Evolutionary conservation across 1,140 invertebrate species (phyloP), one percentile per base, ranked within the genome.

Genomic region (Belonocnema kinseyi): DNA sequence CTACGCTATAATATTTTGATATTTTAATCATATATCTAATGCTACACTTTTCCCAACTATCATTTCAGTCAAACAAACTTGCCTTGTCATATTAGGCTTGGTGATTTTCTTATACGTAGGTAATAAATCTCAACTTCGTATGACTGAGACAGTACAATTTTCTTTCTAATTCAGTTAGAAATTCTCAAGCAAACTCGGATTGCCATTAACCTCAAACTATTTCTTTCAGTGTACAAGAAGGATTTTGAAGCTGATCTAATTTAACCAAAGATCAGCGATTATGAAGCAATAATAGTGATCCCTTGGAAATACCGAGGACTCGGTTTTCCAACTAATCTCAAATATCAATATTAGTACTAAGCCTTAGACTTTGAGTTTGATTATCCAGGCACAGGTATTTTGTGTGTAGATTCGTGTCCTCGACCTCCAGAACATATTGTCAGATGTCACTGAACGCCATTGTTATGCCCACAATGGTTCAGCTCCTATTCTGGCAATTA

Each of bases 311-410:
- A 61, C 58, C 26, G 58, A 11, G 26, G 58, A 26, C 58, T 26
- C 40, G 58, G 21, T 61, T 61, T 61, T 80, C 75, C 51, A 51
- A 56, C 76, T 83, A 85, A 85, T 83, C 83, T 85, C 72, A 26
- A 81, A 74, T 76, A 84, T 83, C 84, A 84, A 84, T 85, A 83
- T 84, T 83, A 81, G 78, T 77, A 26, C 54, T 79, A 74, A 83
- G 78, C 83, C 72, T 80, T 78, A 82, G 81, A 85, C 77, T 78
- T 53, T 78, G 73, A 72, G 77, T 74, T 83, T 77, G 77, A 82
- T 82, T 83, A 80, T 73, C 73, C 14, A 54, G 74, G 70, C 71
- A 71, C 66, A 21, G 75, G 46, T 74, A 80, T 80, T 73, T 54
- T 50, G n/a, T 54, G 70, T 76, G 76, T 77, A 70, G 46, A 54